Evolutionary conservation across 1,140 invertebrate genomes (phyloP).

Genomic region (Acromyrmex echinatior): DNA sequence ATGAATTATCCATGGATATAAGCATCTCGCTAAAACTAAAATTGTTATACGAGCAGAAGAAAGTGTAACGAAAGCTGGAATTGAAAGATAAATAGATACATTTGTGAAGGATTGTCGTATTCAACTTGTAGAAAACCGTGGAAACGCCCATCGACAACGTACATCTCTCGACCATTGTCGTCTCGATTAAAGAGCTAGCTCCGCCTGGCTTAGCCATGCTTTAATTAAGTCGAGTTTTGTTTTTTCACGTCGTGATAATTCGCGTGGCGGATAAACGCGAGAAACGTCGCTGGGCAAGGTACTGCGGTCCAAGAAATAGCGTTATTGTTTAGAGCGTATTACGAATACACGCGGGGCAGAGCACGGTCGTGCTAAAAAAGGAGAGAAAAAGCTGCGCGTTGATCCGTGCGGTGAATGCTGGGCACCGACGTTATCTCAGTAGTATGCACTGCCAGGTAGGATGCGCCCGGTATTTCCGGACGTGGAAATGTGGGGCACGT

Average conservation of each 20-base stretch:
- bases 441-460: not conserved
- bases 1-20: not conserved
- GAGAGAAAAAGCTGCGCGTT: slow-evolving; percentile 4
- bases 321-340: not conserved
- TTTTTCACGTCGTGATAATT: slow-evolving; percentile 39
- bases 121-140: not conserved
- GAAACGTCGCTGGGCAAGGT: not conserved
- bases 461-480: slow-evolving; percentile 51
- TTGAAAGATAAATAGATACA: not conserved
- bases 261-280: not conserved
- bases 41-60: not conserved
- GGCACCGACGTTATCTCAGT: slow-evolving; percentile 6
- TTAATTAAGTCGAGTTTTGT: slow-evolving; percentile 38
- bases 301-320: not conserved
- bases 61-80: not conserved
- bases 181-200: slow-evolving; percentile 27
- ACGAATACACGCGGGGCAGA: not conserved
- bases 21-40: not conserved
- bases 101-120: not conserved
- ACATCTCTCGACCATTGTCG: not conserved
- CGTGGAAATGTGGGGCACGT: slow-evolving; percentile 58
- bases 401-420: not conserved
- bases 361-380: slow-evolving; percentile 6
- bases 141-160: slow-evolving; percentile 14
- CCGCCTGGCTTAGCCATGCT: not conserved